These are phyloP conservation scores for Caenorhabditis elegans DNA, from an alignment of 1,140 invertebrate species.

Conservation along the genomic window DNA sequence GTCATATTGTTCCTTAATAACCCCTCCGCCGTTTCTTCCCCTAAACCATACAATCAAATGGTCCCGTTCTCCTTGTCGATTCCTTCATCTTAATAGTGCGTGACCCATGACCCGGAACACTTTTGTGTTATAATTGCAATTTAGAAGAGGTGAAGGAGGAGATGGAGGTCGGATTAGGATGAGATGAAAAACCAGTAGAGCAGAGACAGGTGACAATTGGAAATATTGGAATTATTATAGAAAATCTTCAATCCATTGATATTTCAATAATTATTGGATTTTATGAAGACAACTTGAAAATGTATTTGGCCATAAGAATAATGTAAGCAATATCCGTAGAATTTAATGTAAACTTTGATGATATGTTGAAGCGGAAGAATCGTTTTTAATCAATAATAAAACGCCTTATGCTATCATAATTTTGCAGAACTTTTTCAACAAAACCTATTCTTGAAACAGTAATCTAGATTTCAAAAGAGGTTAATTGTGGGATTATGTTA, in stretches of 20 bases:
- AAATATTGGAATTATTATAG: background rate
- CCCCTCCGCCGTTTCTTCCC: background rate
- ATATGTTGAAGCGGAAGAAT: too few species aligned
- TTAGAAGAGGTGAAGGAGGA: background rate
- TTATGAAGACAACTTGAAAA: too few species aligned
- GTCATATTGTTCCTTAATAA: constrained; percentile 1
- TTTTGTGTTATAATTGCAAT: constrained; percentile 7
- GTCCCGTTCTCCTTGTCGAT: background rate
- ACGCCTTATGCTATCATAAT: too few species aligned
- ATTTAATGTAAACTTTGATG: too few species aligned
- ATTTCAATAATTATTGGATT: too few species aligned
- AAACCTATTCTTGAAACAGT: background rate
- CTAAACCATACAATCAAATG: background rate
- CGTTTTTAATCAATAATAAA: too few species aligned
- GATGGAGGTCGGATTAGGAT: background rate
- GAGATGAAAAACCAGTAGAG: background rate
- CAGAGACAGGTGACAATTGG: background rate
- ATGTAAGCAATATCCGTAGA: too few species aligned
- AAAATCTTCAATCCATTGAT: too few species aligned
- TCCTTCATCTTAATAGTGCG: background rate
- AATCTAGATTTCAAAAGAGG: too few species aligned
- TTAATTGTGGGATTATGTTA: background rate
- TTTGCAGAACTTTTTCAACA: too few species aligned
- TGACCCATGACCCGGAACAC: constrained; percentile 25
- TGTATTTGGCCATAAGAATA: too few species aligned